These are phyloP conservation scores for Acleris emargana DNA, from an alignment of 2,888 invertebrate genomes.

Conservation along the genomic window DNA sequence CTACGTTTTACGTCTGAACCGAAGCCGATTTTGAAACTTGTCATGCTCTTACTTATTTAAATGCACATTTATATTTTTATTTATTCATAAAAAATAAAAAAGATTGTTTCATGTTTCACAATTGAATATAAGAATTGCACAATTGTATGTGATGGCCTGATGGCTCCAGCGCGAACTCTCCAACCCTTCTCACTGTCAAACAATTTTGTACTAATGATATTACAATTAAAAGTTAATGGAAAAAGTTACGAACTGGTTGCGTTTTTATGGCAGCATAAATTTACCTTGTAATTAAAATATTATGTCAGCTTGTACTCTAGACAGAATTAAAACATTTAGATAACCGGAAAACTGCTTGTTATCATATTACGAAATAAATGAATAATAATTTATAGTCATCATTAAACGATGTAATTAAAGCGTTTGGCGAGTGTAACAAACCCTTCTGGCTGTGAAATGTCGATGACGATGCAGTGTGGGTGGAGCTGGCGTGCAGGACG, in stretches of 20 bases:
- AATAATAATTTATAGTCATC: neutral
- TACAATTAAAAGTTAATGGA: conserved; percentile 7
- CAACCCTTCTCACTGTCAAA: conserved; percentile 21
- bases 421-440: neutral
- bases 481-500: neutral
- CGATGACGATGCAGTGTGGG: neutral
- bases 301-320: too few relatives aligned
- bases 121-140: neutral
- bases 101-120: neutral
- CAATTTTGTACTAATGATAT: conserved; percentile 2
- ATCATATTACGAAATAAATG: too few relatives aligned
- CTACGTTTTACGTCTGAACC: too few relatives aligned
- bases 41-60: too few relatives aligned
- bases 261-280: conserved; percentile 56
- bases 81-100: too few relatives aligned
- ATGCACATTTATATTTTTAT: too few relatives aligned
- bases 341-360: too few relatives aligned
- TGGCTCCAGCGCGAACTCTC: conserved; percentile 4
- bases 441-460: neutral
- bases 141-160: neutral
- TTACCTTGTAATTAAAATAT: neutral
- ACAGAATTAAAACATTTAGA: too few relatives aligned
- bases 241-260: conserved; percentile 46
- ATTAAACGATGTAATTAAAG: neutral
- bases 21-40: too few relatives aligned